A percentile compares a stretch with the other conserved stretches of the same genome.
Conservation (phyloP, 2,113 vertebrate species). For the Etia nguti region DNA sequence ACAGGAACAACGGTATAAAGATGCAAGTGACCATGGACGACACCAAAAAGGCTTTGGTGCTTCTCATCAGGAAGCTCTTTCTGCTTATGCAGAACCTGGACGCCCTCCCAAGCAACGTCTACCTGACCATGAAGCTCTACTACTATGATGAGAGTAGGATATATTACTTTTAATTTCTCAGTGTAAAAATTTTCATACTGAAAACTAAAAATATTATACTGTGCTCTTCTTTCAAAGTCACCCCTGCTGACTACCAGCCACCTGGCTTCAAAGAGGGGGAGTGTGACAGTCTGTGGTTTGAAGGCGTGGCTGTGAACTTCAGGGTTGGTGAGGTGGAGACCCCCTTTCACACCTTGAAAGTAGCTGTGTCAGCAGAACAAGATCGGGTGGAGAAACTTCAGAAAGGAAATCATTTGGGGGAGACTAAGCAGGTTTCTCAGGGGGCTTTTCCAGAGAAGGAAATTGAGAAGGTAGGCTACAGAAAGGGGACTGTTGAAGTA, state of each 20-base stretch:
- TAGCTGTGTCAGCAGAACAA: constrained; percentile 82
- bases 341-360: constrained; percentile 80
- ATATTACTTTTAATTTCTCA: neutral
- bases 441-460: neutral
- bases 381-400: constrained; percentile 53
- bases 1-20: constrained; percentile 55
- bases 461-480: neutral
- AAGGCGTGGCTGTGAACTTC: constrained; percentile 82
- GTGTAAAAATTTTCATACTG: neutral
- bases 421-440: neutral
- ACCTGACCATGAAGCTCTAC: constrained; percentile 91
- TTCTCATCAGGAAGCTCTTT: constrained; percentile 91
- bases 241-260: constrained; percentile 87
- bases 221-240: constrained; percentile 72
- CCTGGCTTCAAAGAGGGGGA: constrained; percentile 88
- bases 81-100: constrained; percentile 89
- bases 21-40: constrained; percentile 68
- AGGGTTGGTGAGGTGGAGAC: constrained; percentile 87
- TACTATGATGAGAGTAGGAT: constrained; percentile 89
- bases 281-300: constrained; percentile 80
- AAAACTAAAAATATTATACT: neutral
- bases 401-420: constrained; percentile 34
- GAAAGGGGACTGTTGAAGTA: neutral
- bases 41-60: constrained; percentile 86
- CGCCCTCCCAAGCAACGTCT: constrained; percentile 79